These are phyloP conservation scores for Phyllotreta cruciferae DNA, from an alignment of 2,888 invertebrate genomes.

Conservation along the genomic window DNA sequence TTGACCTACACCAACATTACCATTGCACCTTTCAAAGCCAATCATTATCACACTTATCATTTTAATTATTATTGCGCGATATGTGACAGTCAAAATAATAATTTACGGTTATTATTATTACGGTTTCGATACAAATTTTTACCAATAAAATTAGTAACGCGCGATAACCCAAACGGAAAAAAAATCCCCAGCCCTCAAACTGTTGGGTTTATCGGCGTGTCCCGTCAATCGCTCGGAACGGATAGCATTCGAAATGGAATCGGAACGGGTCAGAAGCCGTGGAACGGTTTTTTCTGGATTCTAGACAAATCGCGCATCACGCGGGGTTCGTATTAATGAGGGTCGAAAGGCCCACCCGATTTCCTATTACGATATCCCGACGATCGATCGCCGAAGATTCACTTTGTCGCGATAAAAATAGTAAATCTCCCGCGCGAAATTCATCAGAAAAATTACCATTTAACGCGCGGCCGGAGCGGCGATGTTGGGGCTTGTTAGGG, in stretches of 20 bases:
- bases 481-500: slow-evolving; percentile 54
- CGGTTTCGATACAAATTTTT: too few relatives aligned
- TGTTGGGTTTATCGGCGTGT: too few relatives aligned
- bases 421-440: slow-evolving; percentile 37
- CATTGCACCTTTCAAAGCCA: too few relatives aligned
- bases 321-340: slow-evolving; percentile 1
- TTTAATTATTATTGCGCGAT: too few relatives aligned
- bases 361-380: neutral
- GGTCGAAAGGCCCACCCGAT: neutral
- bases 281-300: slow-evolving; percentile 4
- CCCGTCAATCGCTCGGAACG: slow-evolving; percentile 24
- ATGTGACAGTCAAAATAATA: too few relatives aligned
- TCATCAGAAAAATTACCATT: slow-evolving; percentile 47
- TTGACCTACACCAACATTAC: too few relatives aligned
- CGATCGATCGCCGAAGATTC: slow-evolving; percentile 2
- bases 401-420: slow-evolving; percentile 25
- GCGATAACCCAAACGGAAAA: neutral
- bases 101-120: slow-evolving; percentile 9
- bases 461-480: slow-evolving; percentile 42
- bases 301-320: neutral
- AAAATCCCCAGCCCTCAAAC: too few relatives aligned
- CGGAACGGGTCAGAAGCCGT: slow-evolving; percentile 6
- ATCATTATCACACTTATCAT: too few relatives aligned
- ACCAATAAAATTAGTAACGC: too few relatives aligned
- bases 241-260: slow-evolving; percentile 27